phyloP scores from a whole-genome alignment of 2,797 vertebrate species.

The Caiman crocodilus region DNA sequence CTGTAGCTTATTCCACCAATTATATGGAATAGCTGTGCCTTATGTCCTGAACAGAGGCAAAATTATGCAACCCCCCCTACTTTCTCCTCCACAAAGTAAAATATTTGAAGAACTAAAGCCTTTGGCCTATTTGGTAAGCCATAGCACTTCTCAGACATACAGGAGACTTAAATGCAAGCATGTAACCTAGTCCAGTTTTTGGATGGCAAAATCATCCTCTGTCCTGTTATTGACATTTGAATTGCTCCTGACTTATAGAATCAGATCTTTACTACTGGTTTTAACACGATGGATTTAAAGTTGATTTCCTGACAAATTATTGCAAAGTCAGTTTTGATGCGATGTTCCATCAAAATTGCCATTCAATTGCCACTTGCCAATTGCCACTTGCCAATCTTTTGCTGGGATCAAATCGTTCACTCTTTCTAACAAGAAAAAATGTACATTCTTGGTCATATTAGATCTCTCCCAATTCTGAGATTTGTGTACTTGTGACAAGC shows the following conservation, averaged over 20 bases:
- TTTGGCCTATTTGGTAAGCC: background rate
- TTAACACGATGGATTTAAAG: background rate
- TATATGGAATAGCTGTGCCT: accelerated
- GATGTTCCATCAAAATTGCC: too few relatives aligned
- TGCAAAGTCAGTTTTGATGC: background rate
- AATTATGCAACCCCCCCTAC: background rate
- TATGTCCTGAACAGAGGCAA: background rate
- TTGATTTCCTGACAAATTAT: conserved; percentile 4
- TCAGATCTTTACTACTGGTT: background rate
- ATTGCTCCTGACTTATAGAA: background rate
- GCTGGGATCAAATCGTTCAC: background rate
- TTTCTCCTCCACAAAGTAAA: background rate
- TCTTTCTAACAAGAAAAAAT: background rate
- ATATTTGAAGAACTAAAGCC: background rate
- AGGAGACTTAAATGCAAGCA: background rate
- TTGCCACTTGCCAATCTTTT: background rate
- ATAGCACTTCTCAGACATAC: background rate
- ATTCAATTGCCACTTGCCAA: too few relatives aligned
- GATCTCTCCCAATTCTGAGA: background rate
- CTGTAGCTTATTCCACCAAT: background rate
- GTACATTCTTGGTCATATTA: background rate
- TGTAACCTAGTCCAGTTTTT: background rate
- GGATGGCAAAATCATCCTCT: background rate
- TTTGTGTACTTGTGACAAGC: background rate
- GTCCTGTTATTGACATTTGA: background rate